phyloP scores from a whole-genome alignment of 37 sponge, comb jelly and placozoan genomes.

The Tethya wilhelma region DNA sequence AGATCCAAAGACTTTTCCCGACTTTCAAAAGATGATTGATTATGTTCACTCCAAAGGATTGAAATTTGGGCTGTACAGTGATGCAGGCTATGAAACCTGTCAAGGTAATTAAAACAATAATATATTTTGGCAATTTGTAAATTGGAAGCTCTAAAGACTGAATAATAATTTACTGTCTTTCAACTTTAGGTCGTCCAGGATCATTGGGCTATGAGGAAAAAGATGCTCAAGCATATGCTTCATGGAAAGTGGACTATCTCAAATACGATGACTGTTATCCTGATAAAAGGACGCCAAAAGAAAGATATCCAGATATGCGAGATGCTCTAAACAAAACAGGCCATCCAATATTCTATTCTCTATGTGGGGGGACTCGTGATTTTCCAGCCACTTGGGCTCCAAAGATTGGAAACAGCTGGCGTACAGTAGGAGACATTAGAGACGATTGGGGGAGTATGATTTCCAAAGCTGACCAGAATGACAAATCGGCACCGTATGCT shows the following conservation, averaged over 20 bases:
- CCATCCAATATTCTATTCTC: slow-evolving; percentile 78
- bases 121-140: too few relatives aligned
- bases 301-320: slow-evolving; percentile 79
- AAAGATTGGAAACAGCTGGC: slow-evolving; percentile 86
- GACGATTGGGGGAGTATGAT: slow-evolving; percentile 76
- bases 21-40: slow-evolving; percentile 75
- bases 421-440: slow-evolving; percentile 79
- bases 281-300: slow-evolving; percentile 32
- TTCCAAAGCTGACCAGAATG: slow-evolving; percentile 46
- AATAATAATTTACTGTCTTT: too few relatives aligned
- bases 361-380: slow-evolving; percentile 81
- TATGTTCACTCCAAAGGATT: slow-evolving; percentile 80
- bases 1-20: slow-evolving; percentile 65
- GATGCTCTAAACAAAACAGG: slow-evolving; percentile 81
- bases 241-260: slow-evolving; percentile 81
- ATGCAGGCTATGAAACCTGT: slow-evolving; percentile 84
- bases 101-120: too few relatives aligned
- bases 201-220: slow-evolving; percentile 72
- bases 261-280: slow-evolving; percentile 85
- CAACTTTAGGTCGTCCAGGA: slow-evolving; percentile 58
- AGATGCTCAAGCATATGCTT: slow-evolving; percentile 81
- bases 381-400: slow-evolving; percentile 74
- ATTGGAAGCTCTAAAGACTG: too few relatives aligned
- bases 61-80: slow-evolving; percentile 88
- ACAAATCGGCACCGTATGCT: slow-evolving; percentile 61